These are phyloP conservation scores for Synanthedon vespiformis DNA, from an alignment of 2,888 invertebrate species.

Conservation along the genomic window DNA sequence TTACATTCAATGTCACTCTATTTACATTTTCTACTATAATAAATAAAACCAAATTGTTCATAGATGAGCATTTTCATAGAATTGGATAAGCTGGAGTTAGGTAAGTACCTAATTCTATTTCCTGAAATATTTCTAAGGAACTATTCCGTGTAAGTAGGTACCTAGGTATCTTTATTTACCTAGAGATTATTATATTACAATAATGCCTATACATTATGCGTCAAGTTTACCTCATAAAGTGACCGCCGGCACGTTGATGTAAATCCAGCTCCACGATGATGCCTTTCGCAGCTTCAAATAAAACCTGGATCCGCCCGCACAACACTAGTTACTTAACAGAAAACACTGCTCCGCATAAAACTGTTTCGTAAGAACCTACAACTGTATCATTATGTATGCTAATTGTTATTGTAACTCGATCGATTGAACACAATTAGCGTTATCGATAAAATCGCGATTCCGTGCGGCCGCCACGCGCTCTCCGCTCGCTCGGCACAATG, in stretches of 20 bases:
- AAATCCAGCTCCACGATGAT: constrained; percentile 81
- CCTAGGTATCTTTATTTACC: too few relatives aligned
- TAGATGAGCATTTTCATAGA: too few relatives aligned
- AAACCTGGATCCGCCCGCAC: constrained; percentile 35
- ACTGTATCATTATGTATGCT: constrained; percentile 16
- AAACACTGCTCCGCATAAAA: constrained; percentile 24
- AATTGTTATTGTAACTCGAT: constrained; percentile 17
- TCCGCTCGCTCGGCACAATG: constrained; percentile 55
- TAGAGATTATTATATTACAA: too few relatives aligned
- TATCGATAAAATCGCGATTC: constrained; percentile 40
- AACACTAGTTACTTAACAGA: constrained; percentile 24
- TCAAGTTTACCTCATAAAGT: constrained; percentile 74
- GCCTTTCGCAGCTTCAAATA: constrained; percentile 46
- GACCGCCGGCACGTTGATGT: constrained; percentile 81
- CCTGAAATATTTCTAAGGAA: too few relatives aligned
- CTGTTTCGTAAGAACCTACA: constrained; percentile 11
- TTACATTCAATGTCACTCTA: too few relatives aligned
- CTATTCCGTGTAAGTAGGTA: too few relatives aligned
- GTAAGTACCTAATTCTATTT: too few relatives aligned
- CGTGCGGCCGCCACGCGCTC: constrained; percentile 47
- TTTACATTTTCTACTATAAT: too few relatives aligned
- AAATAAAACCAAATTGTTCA: too few relatives aligned
- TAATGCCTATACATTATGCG: too few relatives aligned
- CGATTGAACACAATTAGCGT: constrained; percentile 34
- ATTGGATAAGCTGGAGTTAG: too few relatives aligned